Percentiles rank a stretch among this genome's conserved stretches.
These are phyloP conservation scores for Caracal caracal DNA, from an alignment of 2,113 vertebrate genomes.

Conservation along the genomic window DNA sequence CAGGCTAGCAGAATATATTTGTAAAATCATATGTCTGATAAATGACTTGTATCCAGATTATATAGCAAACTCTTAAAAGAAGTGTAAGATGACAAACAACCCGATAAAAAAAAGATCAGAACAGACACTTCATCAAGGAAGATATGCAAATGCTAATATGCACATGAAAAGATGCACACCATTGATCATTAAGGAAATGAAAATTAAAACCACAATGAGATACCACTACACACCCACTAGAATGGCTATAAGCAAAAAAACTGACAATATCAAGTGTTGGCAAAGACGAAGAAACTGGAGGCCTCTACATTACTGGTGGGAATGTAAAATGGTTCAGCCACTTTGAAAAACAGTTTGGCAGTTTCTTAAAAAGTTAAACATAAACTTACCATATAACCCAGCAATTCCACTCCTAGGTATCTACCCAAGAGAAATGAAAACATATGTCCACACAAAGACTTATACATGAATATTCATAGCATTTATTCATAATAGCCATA, in stretches of 20 bases:
- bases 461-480: slow-evolving; percentile 28
- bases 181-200: not conserved
- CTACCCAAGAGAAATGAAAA: slow-evolving; percentile 71
- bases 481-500: slow-evolving; percentile 46
- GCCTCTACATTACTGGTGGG: slow-evolving; percentile 27
- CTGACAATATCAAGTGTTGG: slow-evolving; percentile 43
- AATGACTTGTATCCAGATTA: slow-evolving; percentile 17
- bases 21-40: slow-evolving; percentile 19
- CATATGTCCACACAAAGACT: slow-evolving; percentile 55
- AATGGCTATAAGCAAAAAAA: slow-evolving; percentile 52
- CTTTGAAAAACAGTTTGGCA: slow-evolving; percentile 39
- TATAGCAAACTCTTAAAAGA: slow-evolving; percentile 15
- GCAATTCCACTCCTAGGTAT: slow-evolving; percentile 65
- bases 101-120: slow-evolving; percentile 24
- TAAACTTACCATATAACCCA: slow-evolving; percentile 61
- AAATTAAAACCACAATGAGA: slow-evolving; percentile 59
- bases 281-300: slow-evolving; percentile 38
- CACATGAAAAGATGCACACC: slow-evolving; percentile 44
- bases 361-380: slow-evolving; percentile 57
- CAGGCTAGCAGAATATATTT: not conserved
- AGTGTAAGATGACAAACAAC: slow-evolving; percentile 26
- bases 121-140: slow-evolving; percentile 36
- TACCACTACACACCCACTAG: slow-evolving; percentile 38
- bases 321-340: slow-evolving; percentile 53
- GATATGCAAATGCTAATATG: slow-evolving; percentile 21